Percentiles rank a stretch among this genome's conserved stretches.
Evolutionary conservation across 2,888 invertebrate genomes (phyloP).

Genomic region (Melieria picta): DNA sequence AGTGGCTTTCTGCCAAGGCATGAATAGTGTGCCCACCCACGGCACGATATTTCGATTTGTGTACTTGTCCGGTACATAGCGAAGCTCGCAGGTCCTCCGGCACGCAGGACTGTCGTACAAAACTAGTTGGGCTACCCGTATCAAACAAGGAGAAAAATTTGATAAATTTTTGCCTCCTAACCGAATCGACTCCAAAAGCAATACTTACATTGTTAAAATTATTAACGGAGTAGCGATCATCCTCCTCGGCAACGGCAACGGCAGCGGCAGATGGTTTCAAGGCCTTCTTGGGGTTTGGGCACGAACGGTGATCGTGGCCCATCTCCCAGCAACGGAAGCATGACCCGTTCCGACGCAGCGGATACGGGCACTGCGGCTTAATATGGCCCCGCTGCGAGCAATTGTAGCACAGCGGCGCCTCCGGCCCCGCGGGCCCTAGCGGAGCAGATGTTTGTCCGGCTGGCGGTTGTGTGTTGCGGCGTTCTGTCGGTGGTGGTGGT

Average conservation of each 20-base stretch:
- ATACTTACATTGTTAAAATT: slow-evolving; percentile 20
- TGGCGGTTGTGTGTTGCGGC: not conserved
- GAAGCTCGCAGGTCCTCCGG: too few species aligned
- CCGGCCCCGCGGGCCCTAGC: not conserved
- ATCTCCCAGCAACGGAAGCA: slow-evolving; percentile 34
- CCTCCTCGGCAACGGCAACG: not conserved
- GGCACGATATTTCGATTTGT: too few species aligned
- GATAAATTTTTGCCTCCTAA: slow-evolving; percentile 11
- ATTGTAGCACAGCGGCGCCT: slow-evolving; percentile 6
- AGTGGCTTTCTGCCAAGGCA: too few species aligned
- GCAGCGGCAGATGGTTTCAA: slow-evolving; percentile 12
- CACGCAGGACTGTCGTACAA: not conserved
- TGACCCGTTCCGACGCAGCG: slow-evolving; percentile 3
- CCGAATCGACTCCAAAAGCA: slow-evolving; percentile 7
- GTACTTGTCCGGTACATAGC: too few species aligned
- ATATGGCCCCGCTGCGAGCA: slow-evolving; percentile 25
- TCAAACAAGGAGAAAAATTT: slow-evolving; percentile 28
- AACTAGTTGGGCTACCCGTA: slow-evolving; percentile 25
- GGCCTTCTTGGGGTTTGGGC: slow-evolving; percentile 23
- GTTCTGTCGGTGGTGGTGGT: not conserved
- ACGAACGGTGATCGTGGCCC: slow-evolving; percentile 25
- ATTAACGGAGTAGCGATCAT: slow-evolving; percentile 1
- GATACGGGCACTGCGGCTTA: slow-evolving; percentile 26
- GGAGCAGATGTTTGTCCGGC: not conserved
- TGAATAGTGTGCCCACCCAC: too few species aligned